phyloP scores from a whole-genome alignment of 2,888 invertebrate species.

The Lepidocyrtoides sp. region DNA sequence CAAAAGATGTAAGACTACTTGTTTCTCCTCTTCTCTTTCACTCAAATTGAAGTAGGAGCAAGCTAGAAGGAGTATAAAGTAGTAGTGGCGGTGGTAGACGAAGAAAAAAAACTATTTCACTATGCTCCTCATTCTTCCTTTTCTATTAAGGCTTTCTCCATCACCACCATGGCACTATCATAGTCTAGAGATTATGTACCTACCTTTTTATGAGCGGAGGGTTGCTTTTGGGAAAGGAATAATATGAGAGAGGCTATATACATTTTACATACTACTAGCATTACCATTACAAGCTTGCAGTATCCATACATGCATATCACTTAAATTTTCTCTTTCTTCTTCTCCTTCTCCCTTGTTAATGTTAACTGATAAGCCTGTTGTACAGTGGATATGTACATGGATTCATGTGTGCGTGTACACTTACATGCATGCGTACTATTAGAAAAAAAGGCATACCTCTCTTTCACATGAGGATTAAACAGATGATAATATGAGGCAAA shows the following conservation, averaged over 20 bases:
- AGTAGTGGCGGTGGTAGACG: neutral
- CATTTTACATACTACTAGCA: too few relatives aligned
- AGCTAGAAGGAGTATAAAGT: neutral
- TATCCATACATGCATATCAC: neutral
- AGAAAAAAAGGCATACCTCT: neutral
- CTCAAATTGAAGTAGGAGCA: slow-evolving; percentile 71
- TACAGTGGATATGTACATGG: neutral
- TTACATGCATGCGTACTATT: slow-evolving; percentile 11
- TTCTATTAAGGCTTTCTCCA: slow-evolving; percentile 33
- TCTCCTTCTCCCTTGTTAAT: slow-evolving; percentile 16
- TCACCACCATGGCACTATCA: neutral
- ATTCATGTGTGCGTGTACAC: neutral
- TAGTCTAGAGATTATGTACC: neutral
- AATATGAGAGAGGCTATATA: neutral
- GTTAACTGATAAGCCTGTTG: slow-evolving; percentile 19
- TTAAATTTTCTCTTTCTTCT: slow-evolving; percentile 30
- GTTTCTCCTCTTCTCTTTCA: slow-evolving; percentile 58
- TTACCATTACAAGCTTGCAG: neutral
- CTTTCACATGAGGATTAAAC: slow-evolving; percentile 72
- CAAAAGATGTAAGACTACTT: slow-evolving; percentile 75
- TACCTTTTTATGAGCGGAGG: slow-evolving; percentile 41
- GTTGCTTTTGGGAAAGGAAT: neutral
- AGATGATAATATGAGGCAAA: slow-evolving; percentile 74
- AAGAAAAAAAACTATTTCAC: slow-evolving; percentile 41
- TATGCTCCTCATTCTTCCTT: neutral